Evolutionary conservation across 2,797 vertebrate species (phyloP), one percentile per base, ranked within the genome.

Genomic region (Semaprochilodus insignis): DNA sequence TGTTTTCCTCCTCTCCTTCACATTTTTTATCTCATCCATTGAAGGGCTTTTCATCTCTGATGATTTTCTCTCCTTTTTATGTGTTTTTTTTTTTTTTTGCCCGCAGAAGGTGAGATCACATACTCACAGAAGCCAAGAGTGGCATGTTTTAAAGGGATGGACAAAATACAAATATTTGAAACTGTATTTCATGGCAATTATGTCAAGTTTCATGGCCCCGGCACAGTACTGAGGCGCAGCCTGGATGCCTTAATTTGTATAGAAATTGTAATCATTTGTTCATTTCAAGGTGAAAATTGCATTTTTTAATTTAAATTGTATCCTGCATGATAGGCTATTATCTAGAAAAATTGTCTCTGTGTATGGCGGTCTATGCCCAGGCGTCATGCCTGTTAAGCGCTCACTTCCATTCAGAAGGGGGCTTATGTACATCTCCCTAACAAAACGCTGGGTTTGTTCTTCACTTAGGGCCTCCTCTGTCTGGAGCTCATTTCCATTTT

Each of bases 191-290:
- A 99, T 97, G 97, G 96, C 96, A 97, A 99, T 99, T 99, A 99
- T 98, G 98, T 98, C 96, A 97, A 96, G 97, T 99, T 99, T 99
- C 97, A 97, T 99, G 98, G 97, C 94, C 96, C 94, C 95, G 95
- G 97, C 96, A 92, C 95, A 96, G 96, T 96, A 96, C 96, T 97
- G 96, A 97, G 97, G 97, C 96, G 89, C 96, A 95, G 96, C 96
- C 97, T 98, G 97, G 97, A 97, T 96, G 96, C 93, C 97, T 99
- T 99, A 98, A 99, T 99, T 99, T 99, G 97, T 98, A 99, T 98
- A 99, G 98, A 99, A 99, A 99, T 98, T 99, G 97, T 99, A 99
- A 99, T 99, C 97, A 99, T 99, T 99, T 99, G 97, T 99, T 99
- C 97, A 99, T 99, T 99, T 99, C 97, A 99, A 99, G 97, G 97